A percentile compares a stretch with the other conserved stretches of the same genome.
phyloP scores from a whole-genome alignment of 2,113 vertebrate species.

The Balaeniceps rex region DNA sequence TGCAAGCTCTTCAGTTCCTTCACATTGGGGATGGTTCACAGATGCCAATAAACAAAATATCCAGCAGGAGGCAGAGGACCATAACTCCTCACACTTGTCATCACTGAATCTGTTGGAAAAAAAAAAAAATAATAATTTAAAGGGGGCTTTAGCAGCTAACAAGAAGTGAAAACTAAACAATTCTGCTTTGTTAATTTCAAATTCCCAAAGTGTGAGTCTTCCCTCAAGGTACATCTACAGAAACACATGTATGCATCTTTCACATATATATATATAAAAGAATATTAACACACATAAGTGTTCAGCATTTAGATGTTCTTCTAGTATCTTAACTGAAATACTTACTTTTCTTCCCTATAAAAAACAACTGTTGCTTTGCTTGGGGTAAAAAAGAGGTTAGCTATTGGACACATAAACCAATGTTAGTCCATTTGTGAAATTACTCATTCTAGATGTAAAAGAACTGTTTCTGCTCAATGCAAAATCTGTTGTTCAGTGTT shows the following conservation, averaged over 20 bases:
- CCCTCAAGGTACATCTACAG: background rate
- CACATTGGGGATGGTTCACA: background rate
- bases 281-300: background rate
- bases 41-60: background rate
- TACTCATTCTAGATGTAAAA: background rate
- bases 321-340: background rate
- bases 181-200: background rate
- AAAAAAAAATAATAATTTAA: background rate
- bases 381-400: background rate
- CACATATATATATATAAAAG: background rate
- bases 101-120: background rate
- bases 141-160: background rate
- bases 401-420: background rate
- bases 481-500: background rate
- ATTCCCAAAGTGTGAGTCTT: background rate
- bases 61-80: background rate
- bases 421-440: background rate
- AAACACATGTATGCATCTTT: background rate
- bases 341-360: background rate
- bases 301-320: background rate
- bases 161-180: background rate
- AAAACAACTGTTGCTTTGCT: background rate
- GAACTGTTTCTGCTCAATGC: background rate
- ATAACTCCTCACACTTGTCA: background rate
- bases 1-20: background rate